Evolutionary conservation across 2,888 invertebrate species (phyloP).

Genomic region (Chrysopilus asiliformis): DNA sequence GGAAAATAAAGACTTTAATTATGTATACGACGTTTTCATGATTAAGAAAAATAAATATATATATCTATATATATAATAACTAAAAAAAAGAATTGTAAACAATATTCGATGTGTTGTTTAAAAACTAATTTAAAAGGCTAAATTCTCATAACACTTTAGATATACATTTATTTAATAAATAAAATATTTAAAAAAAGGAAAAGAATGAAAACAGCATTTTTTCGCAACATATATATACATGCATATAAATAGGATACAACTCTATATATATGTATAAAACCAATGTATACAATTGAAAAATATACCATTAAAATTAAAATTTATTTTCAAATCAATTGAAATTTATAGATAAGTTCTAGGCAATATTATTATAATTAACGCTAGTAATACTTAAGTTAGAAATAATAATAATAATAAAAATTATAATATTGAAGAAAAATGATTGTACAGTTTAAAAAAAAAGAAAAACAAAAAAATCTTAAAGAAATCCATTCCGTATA

Average conservation of each 20-base stretch:
- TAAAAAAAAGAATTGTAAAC: constrained; percentile 6
- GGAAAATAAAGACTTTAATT: neutral
- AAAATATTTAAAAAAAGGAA: too few species aligned
- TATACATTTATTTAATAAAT: too few species aligned
- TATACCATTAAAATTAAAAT: constrained; percentile 12
- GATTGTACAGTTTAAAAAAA: too few species aligned
- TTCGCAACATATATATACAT: too few species aligned
- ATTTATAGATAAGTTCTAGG: constrained; percentile 13
- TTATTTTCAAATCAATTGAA: constrained; percentile 11
- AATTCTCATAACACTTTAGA: constrained; percentile 16
- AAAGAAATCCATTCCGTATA: constrained; percentile 13
- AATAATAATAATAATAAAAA: constrained; percentile 6
- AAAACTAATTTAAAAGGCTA: constrained; percentile 14
- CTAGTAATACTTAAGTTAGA: constrained; percentile 9
- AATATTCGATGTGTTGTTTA: constrained; percentile 5
- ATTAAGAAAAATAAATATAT: constrained; percentile 5
- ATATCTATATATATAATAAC: constrained; percentile 9
- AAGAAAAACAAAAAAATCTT: constrained; percentile 3
- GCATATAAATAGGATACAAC: too few species aligned
- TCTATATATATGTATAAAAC: too few species aligned
- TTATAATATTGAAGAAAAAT: constrained; percentile 6
- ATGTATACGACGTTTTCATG: constrained; percentile 5
- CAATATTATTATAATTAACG: constrained; percentile 16
- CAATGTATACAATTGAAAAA: constrained; percentile 7
- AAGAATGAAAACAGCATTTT: too few species aligned